Conservation (phyloP, 2,888 invertebrate genomes). For the Sericinus montela region DNA sequence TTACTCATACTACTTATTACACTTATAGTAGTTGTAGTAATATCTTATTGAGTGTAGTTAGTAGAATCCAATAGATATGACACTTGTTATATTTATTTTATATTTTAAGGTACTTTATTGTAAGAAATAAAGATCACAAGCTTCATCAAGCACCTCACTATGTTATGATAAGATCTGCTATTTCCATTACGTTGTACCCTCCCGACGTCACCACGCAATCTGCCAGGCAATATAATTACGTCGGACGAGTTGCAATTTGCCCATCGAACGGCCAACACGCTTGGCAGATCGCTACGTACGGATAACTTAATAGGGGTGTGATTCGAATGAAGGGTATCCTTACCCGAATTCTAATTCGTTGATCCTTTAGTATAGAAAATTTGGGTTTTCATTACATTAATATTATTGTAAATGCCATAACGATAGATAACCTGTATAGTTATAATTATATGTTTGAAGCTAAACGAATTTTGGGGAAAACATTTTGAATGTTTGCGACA, state of each 20-base stretch:
- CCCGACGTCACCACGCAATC: conserved; percentile 24
- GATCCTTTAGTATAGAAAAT: conserved; percentile 4
- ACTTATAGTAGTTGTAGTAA: too few species aligned
- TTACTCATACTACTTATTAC: too few species aligned
- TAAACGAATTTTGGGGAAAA: too few species aligned
- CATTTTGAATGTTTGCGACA: too few species aligned
- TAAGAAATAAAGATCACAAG: not conserved
- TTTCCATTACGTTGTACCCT: conserved; percentile 3
- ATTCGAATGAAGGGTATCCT: not conserved
- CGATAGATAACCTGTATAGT: too few species aligned
- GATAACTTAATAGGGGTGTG: conserved; percentile 4
- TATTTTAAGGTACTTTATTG: too few species aligned
- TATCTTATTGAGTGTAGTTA: too few species aligned
- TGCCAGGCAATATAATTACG: conserved; percentile 33
- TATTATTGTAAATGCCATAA: too few species aligned
- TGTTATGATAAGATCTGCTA: conserved; percentile 1
- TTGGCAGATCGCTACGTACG: conserved; percentile 6
- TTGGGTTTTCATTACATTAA: too few species aligned
- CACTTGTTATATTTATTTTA: too few species aligned
- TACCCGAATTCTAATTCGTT: not conserved
- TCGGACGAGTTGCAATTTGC: conserved; percentile 33
- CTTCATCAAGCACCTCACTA: not conserved
- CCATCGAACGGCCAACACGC: conserved; percentile 24
- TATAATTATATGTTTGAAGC: too few species aligned
- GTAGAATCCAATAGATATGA: too few species aligned